A percentile compares a stretch with the other conserved stretches of the same genome.
Conservation (phyloP, 2,113 vertebrate genomes). For the Naja naja region DNA sequence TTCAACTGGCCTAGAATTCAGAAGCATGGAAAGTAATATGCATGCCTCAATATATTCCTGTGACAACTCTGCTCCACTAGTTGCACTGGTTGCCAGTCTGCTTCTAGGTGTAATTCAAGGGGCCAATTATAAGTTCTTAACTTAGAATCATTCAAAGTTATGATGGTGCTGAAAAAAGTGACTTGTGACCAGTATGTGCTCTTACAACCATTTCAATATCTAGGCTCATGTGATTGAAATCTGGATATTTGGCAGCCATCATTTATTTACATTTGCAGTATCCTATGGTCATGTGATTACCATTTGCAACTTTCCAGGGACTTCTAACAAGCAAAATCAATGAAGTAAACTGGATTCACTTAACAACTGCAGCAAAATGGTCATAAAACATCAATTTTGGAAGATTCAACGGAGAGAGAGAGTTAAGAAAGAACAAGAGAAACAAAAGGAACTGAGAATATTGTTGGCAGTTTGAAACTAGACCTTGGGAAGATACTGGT, state of each 20-base stretch:
- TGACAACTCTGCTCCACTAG: not conserved
- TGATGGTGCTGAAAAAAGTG: not conserved
- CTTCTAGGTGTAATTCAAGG: not conserved
- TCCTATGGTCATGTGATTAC: not conserved
- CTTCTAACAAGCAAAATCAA: too few species aligned
- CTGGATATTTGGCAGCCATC: not conserved
- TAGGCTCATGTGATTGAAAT: not conserved
- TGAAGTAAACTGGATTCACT: not conserved
- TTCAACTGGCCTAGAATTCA: not conserved
- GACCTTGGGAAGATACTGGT: too few species aligned
- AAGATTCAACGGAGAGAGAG: too few species aligned
- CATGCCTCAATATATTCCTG: not conserved
- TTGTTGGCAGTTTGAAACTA: too few species aligned
- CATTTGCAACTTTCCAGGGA: not conserved
- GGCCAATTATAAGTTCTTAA: not conserved
- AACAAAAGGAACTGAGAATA: too few species aligned
- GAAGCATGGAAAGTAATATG: not conserved
- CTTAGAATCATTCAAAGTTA: not conserved
- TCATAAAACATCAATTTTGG: too few species aligned
- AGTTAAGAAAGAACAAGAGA: too few species aligned
- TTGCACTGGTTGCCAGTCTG: not conserved
- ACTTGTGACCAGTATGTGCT: not conserved
- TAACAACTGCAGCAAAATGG: not conserved
- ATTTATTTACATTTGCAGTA: not conserved
- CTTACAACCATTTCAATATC: not conserved